Evolutionary conservation across 2,113 vertebrate species (phyloP), one percentile per base, ranked within the genome.

Genomic region (Piprites chloris): DNA sequence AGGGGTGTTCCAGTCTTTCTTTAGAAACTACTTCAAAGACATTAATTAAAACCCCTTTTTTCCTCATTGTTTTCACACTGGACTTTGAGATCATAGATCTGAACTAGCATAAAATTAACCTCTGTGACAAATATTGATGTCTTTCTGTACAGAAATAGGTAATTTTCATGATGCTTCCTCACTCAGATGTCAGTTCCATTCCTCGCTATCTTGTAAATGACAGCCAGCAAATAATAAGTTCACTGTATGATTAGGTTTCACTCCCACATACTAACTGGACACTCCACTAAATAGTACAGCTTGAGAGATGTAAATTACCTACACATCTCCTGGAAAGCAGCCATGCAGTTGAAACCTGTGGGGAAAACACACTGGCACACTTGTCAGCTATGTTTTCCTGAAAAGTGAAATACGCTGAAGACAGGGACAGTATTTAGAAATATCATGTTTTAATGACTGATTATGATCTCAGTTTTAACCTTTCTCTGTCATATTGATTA

Each of bases 351-450:
- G 59, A 96, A 97, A 92, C 27, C 15, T 80, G 97, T 28, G 0
- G 96, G 97, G 22, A 98, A 98, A 96, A 98, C 12, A 99, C 46
- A 95, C 94, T 37, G 92, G 98, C 9, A 84, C 97, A 74, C 96
- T 99, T 94, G 95, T 98, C 73, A 98, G 98, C 71, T 97, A 97
- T 30, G 97, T 98, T 76, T 98, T 97, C 92, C 98, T 98, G 76
- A 97, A 92, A 98, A 98, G 96, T 98, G 96, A 95, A 96, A 49
- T 26, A 62, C 10, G n/a, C 27, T 35, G 24, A 15, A 80, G 1
- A 44, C 13, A 56, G n/a, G 9, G 28, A 77, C 10, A 53, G 13
- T 77, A 52, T 87, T 66, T 72, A 67, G 37, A 85, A 71, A 69
- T 39, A 39, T 2, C 18, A n/a, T 20, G 5, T 47, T 80, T 89